phyloP scores from a whole-genome alignment of 2,797 vertebrate genomes.

The Clarias platycephalus region DNA sequence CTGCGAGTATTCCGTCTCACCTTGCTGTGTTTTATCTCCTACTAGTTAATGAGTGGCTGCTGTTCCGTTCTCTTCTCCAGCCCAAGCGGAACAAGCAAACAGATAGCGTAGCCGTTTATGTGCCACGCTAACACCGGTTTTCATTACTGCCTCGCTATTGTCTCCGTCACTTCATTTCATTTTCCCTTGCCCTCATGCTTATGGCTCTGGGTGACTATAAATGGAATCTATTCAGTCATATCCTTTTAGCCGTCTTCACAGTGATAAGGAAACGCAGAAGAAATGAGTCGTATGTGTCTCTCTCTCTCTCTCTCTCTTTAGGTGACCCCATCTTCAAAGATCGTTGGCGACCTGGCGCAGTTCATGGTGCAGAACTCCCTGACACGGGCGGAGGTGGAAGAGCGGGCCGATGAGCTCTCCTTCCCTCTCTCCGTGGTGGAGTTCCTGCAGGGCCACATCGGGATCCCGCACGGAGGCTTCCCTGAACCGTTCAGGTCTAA shows the following conservation, averaged over 20 bases:
- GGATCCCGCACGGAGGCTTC: conserved; percentile 89
- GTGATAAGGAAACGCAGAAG: neutral
- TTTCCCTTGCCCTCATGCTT: conserved; percentile 53
- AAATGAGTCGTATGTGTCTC: neutral
- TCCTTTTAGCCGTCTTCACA: conserved; percentile 8
- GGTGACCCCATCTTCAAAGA: conserved; percentile 96
- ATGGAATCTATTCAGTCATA: conserved; percentile 45
- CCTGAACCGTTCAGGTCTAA: conserved; percentile 89
- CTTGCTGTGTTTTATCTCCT: conserved; percentile 54
- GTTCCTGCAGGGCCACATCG: conserved; percentile 90
- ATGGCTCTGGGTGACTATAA: conserved; percentile 48
- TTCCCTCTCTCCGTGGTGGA: conserved; percentile 92
- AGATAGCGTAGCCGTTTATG: neutral
- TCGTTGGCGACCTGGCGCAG: conserved; percentile 94
- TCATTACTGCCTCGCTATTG: conserved; percentile 36
- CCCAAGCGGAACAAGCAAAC: neutral
- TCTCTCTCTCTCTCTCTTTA: conserved; percentile 53
- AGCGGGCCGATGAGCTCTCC: conserved; percentile 87
- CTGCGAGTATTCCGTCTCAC: conserved; percentile 51
- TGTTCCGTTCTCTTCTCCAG: conserved; percentile 34
- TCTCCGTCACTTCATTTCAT: conserved; percentile 31
- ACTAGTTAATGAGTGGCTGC: conserved; percentile 57
- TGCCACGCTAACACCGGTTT: conserved; percentile 23
- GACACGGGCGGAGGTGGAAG: conserved; percentile 81
- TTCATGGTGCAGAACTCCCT: conserved; percentile 96